These are phyloP conservation scores for Danaus chrysippus DNA, from an alignment of 2,888 invertebrate genomes.

Conservation along the genomic window DNA sequence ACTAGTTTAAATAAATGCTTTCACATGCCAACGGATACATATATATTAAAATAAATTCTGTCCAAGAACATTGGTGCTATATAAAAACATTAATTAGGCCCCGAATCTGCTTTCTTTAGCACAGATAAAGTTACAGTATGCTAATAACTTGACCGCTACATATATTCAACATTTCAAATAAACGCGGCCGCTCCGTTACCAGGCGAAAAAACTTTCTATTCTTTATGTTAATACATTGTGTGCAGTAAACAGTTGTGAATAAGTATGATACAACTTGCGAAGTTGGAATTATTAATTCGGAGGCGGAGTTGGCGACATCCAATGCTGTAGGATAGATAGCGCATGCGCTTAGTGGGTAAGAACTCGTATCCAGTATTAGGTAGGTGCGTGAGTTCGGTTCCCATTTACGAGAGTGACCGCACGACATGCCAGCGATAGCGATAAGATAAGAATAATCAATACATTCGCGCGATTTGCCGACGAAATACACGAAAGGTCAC, in stretches of 20 bases:
- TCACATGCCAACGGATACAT: conserved; percentile 64
- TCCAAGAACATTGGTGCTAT: conserved; percentile 29
- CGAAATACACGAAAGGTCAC: conserved; percentile 71
- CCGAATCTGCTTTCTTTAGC: conserved; percentile 27
- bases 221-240: neutral
- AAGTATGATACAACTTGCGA: conserved; percentile 38
- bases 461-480: conserved; percentile 72
- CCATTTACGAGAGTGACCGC: conserved; percentile 49
- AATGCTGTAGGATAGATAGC: conserved; percentile 50
- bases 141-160: conserved; percentile 14
- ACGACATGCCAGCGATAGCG: conserved; percentile 60
- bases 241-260: conserved; percentile 27
- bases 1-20: conserved; percentile 76
- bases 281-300: conserved; percentile 47
- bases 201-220: conserved; percentile 2
- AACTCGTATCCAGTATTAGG: conserved; percentile 15
- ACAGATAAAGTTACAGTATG: conserved; percentile 24
- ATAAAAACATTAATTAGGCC: conserved; percentile 31
- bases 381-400: conserved; percentile 56
- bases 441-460: conserved; percentile 52
- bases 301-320: conserved; percentile 67
- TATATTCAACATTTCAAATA: neutral
- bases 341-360: conserved; percentile 55
- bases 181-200: neutral
- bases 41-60: conserved; percentile 35